Evolutionary conservation across 2,113 vertebrate genomes (phyloP), one percentile per base, ranked within the genome.

Genomic region (Neolamprologus falcicula): DNA sequence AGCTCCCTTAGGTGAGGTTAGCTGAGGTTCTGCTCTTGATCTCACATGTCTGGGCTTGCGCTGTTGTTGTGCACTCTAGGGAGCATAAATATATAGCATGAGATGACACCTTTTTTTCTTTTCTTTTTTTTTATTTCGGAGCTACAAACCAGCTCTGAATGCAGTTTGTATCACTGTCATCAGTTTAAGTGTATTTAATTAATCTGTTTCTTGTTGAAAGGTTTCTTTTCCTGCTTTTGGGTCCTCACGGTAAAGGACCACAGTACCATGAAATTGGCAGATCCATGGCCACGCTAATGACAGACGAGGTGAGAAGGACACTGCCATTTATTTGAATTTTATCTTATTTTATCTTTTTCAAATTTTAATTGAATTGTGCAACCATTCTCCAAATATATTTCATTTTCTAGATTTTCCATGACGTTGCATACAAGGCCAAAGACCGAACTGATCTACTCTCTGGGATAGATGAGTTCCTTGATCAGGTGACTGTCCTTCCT

Each of bases 391-490:
- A 16, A 7, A 31, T 42, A 26, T 40, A 42, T 45, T 80, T 83
- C 1, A 53, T 17, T 82, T 6, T 84, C 11, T 90, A 99, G 98
- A 97, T 99, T 94, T 99, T 99, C 94, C 98, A 98, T 50, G 98
- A 99, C 87, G 98, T 99, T 93, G 98, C 98, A 42, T 99, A 99
- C 95, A 99, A 98, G 96, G 98, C 98, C 91, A 99, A 98, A 96
- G 98, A 99, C 92, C 92, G 98, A 92, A 98, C 97, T 26, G 98
- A 99, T 95, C 97, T 99, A 17, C 96, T 99, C 79, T 98, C 98
- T 83, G 98, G 98, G 93, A 98, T 99, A 86, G 98, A 99, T 92
- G 98, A 99, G 90, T 99, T 99, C 96, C 97, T 99, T 89, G 98
- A 99, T 94, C 98, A 99, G 96, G 98, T 99, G 82, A 99, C 98